Conservation (phyloP, 2,113 vertebrate genomes). For the Sturnira hondurensis region DNA sequence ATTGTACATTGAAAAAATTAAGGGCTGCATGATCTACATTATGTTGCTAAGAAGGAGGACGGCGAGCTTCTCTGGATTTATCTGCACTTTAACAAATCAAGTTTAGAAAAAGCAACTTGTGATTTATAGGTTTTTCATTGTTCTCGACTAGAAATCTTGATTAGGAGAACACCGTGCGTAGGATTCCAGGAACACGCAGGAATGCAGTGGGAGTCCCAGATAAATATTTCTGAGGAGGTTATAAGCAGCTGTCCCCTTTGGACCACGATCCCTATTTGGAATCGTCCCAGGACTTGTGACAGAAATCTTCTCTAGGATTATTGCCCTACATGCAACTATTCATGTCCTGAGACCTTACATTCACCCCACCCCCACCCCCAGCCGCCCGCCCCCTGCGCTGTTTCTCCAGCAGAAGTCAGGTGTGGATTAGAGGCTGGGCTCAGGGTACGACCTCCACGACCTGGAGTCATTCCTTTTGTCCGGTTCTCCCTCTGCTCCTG, state of each 20-base stretch:
- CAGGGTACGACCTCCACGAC: neutral
- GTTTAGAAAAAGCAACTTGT: neutral
- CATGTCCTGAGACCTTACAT: neutral
- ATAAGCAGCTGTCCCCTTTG: conserved; percentile 53
- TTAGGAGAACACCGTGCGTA: neutral
- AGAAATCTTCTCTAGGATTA: conserved; percentile 44
- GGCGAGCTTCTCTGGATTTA: neutral
- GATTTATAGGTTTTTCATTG: neutral
- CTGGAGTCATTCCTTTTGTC: neutral
- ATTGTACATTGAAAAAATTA: neutral
- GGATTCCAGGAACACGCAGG: neutral
- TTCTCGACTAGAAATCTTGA: neutral
- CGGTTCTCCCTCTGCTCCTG: neutral
- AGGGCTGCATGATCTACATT: neutral
- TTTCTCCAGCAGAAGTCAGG: neutral
- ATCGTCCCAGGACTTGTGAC: conserved; percentile 36
- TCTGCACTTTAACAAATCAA: conserved; percentile 3
- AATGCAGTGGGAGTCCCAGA: neutral
- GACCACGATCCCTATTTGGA: conserved; percentile 46
- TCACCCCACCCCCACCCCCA: neutral
- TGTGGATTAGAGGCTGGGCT: neutral
- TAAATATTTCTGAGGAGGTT: conserved; percentile 20
- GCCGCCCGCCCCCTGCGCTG: neutral
- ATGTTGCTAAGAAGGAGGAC: neutral
- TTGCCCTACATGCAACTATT: conserved; percentile 1